Evolutionary conservation across 64 coral and sea anemone genomes (phyloP).

Genomic region (Cladopsammia gracilis): DNA sequence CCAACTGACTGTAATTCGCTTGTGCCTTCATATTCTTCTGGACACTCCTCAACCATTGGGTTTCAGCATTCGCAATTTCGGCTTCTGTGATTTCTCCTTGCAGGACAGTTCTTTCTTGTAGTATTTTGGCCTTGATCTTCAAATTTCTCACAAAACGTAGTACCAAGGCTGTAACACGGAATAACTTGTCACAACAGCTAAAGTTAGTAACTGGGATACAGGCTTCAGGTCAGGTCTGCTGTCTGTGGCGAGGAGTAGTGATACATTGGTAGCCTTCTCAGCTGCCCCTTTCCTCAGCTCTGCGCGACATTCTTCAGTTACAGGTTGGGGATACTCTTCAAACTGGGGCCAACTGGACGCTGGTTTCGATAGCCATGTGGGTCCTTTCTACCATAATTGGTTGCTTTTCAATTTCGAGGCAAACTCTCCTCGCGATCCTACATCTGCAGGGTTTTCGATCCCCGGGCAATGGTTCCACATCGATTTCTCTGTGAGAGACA

Average conservation of each 20-base stretch:
- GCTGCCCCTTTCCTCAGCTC: neutral
- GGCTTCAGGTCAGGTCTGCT: constrained; percentile 12
- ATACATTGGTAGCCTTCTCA: neutral
- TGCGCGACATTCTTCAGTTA: neutral
- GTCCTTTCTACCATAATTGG: constrained; percentile 42
- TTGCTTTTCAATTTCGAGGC: constrained; percentile 24
- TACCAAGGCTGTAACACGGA: constrained; percentile 65
- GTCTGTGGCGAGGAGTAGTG: neutral
- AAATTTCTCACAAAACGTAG: constrained; percentile 49
- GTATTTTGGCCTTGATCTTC: constrained; percentile 16
- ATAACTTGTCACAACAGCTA: too few species aligned
- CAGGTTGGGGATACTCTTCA: neutral
- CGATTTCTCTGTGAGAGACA: constrained; percentile 7
- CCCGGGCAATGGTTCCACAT: constrained; percentile 64
- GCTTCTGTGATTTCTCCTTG: constrained; percentile 25
- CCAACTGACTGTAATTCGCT: constrained; percentile 38
- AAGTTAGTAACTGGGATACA: constrained; percentile 23
- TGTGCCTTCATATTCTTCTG: constrained; percentile 51
- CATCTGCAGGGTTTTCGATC: constrained; percentile 63
- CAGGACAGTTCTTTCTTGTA: neutral
- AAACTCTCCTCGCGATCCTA: constrained; percentile 34
- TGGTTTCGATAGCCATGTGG: constrained; percentile 46
- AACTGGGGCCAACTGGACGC: neutral
- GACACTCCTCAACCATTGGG: constrained; percentile 40
- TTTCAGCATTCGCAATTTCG: constrained; percentile 44